Evolutionary conservation across 2,888 invertebrate species (phyloP).

Genomic region (Phyto melanocephala): DNA sequence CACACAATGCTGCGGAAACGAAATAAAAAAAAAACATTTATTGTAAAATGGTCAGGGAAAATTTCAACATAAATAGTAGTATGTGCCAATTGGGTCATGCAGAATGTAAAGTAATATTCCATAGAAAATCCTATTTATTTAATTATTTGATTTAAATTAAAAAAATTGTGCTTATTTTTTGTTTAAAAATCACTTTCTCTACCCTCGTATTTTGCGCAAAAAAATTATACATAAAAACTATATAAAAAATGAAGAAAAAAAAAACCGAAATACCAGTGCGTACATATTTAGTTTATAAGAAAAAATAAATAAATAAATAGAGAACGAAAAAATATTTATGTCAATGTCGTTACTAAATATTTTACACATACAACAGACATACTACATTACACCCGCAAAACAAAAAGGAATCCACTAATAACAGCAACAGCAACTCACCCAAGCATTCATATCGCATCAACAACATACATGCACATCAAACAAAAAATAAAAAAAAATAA

Average conservation of each 20-base stretch:
- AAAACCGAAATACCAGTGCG: constrained; percentile 53
- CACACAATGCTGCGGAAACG: too few relatives aligned
- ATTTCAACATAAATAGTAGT: too few relatives aligned
- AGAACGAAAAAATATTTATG: constrained; percentile 32
- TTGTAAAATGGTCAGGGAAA: too few relatives aligned
- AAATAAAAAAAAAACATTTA: too few relatives aligned
- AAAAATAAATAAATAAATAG: not conserved
- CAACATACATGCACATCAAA: not conserved
- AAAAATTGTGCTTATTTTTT: too few relatives aligned
- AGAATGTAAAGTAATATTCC: too few relatives aligned
- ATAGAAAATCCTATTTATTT: too few relatives aligned
- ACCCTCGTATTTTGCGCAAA: not conserved
- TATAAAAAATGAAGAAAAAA: constrained; percentile 33
- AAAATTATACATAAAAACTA: not conserved
- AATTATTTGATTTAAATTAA: too few relatives aligned
- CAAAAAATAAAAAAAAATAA: not conserved
- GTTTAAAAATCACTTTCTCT: not conserved
- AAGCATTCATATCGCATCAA: not conserved
- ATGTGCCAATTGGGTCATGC: too few relatives aligned
- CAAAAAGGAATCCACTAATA: not conserved
- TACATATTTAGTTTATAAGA: constrained; percentile 46
- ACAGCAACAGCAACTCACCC: not conserved
- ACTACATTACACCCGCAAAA: not conserved
- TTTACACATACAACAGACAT: constrained; percentile 7
- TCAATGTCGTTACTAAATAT: constrained; percentile 60